Evolutionary conservation across 2,888 invertebrate species (phyloP).

Genomic region (Sylvicola cinctus): DNA sequence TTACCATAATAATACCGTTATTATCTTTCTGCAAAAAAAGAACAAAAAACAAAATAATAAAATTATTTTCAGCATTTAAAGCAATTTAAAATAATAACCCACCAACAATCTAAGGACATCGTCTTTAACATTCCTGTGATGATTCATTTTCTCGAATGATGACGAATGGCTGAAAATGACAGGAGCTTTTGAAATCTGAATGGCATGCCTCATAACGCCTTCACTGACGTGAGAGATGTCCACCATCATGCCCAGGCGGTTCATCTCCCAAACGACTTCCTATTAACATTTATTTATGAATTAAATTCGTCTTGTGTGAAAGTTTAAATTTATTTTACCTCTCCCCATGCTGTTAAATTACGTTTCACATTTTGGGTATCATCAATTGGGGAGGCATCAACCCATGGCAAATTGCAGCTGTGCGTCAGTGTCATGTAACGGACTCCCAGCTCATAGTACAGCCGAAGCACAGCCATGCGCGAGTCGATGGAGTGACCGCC

Average conservation of each 20-base stretch:
- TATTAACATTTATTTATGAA: constrained; percentile 11
- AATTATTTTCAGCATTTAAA: too few species aligned
- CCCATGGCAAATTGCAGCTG: constrained; percentile 38
- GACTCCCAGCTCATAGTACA: constrained; percentile 35
- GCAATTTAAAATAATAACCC: constrained; percentile 12
- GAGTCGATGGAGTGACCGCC: constrained; percentile 39
- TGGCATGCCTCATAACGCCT: constrained; percentile 32
- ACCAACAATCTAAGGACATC: constrained; percentile 30
- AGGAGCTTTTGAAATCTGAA: constrained; percentile 31
- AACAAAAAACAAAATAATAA: constrained; percentile 2
- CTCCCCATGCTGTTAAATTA: constrained; percentile 6
- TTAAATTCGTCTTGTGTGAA: neutral
- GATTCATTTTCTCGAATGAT: constrained; percentile 28
- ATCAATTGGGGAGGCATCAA: constrained; percentile 2
- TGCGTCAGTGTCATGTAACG: constrained; percentile 40
- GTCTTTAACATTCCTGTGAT: constrained; percentile 36
- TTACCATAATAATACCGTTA: constrained; percentile 53
- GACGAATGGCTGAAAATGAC: constrained; percentile 41
- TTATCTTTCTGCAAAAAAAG: constrained; percentile 32
- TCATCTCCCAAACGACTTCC: constrained; percentile 37
- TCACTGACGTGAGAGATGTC: constrained; percentile 37
- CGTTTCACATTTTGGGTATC: constrained; percentile 3
- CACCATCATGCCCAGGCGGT: constrained; percentile 40
- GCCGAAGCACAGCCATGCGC: constrained; percentile 30
- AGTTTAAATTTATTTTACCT: neutral